Conservation (phyloP, 1,140 invertebrate genomes). For the Drosophila arizonae region DNA sequence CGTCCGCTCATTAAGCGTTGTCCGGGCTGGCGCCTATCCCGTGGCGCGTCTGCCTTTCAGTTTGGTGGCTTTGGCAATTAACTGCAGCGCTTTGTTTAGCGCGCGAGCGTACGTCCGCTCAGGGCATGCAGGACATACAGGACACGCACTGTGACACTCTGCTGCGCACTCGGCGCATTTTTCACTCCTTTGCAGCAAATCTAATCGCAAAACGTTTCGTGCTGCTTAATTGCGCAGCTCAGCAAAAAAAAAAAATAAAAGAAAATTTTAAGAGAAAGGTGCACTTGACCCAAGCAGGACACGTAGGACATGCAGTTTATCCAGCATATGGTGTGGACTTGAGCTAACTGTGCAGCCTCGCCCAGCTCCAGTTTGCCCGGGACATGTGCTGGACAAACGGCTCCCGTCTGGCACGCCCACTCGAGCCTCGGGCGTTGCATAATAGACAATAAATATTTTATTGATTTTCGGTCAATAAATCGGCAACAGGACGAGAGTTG, state of each 20-base stretch:
- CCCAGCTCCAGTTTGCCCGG: conserved; percentile 21
- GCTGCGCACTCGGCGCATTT: conserved; percentile 58
- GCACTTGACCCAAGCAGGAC: conserved; percentile 21
- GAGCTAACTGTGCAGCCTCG: conserved; percentile 6
- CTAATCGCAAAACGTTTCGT: conserved; percentile 56
- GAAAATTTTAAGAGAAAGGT: not conserved
- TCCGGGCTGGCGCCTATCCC: conserved; percentile 69
- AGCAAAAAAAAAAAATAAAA: not conserved
- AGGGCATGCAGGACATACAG: conserved; percentile 8
- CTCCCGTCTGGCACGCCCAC: conserved; percentile 62
- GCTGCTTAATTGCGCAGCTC: conserved; percentile 68
- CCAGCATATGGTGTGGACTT: conserved; percentile 47
- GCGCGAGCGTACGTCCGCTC: conserved; percentile 42
- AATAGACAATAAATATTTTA: conserved; percentile 65
- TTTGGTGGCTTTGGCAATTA: conserved; percentile 80
- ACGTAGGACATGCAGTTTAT: conserved; percentile 10
- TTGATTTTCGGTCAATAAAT: conserved; percentile 60
- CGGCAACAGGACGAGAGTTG: conserved; percentile 18
- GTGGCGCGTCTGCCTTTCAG: conserved; percentile 59
- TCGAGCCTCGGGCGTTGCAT: conserved; percentile 7
- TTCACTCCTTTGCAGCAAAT: conserved; percentile 72
- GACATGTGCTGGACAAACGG: conserved; percentile 74
- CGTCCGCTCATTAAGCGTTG: conserved; percentile 56
- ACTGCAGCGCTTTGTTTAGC: conserved; percentile 66
- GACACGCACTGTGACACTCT: conserved; percentile 45